phyloP scores from a whole-genome alignment of 2,797 vertebrate species.

The Parauchenoglanis punctatus region DNA sequence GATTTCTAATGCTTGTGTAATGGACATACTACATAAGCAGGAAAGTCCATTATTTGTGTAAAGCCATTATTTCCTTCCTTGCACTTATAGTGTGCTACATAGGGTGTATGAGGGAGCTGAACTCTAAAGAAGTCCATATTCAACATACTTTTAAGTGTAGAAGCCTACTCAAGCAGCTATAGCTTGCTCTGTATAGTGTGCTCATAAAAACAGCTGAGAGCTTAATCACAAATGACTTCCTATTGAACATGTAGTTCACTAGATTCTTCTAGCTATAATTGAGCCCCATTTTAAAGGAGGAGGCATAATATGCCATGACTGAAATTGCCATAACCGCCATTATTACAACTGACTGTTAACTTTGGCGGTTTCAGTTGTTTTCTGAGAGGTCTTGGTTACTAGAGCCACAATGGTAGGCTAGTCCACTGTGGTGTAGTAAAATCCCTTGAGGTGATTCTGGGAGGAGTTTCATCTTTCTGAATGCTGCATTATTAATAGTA shows the following conservation, averaged over 20 bases:
- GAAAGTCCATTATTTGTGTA: neutral
- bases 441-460: neutral
- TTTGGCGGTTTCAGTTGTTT: slow-evolving; percentile 27
- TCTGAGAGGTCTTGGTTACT: slow-evolving; percentile 18
- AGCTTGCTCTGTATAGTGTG: neutral
- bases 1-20: neutral
- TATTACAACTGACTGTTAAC: slow-evolving; percentile 14
- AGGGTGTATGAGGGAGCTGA: too few relatives aligned
- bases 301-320: neutral
- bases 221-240: neutral
- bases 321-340: slow-evolving; percentile 6
- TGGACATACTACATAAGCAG: neutral
- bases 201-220: neutral
- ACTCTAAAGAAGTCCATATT: neutral
- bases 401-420: slow-evolving; percentile 22
- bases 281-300: slow-evolving; percentile 9
- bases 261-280: neutral
- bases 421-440: slow-evolving; percentile 14
- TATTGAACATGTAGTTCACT: neutral
- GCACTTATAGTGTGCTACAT: neutral
- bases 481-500: slow-evolving; percentile 14
- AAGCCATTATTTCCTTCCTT: neutral
- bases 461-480: slow-evolving; percentile 12
- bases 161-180: neutral
- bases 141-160: neutral